Evolutionary conservation across 1,140 invertebrate species (phyloP).

Genomic region (Drosophila subobscura): DNA sequence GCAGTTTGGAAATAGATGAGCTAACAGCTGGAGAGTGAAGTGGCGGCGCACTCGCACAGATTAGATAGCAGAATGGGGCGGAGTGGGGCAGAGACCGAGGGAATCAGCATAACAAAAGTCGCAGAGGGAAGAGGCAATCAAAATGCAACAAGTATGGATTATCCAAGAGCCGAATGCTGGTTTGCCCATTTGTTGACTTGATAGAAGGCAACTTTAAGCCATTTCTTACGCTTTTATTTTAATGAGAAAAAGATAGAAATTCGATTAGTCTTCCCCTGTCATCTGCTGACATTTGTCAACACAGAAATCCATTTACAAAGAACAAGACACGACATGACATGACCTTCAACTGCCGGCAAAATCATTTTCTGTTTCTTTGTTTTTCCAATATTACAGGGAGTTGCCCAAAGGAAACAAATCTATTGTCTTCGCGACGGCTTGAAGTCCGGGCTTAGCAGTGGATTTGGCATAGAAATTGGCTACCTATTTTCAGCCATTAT

Average conservation of each 20-base stretch:
- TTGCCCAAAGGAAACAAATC: too few species aligned
- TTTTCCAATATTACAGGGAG: too few species aligned
- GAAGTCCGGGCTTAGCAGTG: too few species aligned
- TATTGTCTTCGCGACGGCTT: too few species aligned
- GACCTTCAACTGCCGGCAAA: too few species aligned
- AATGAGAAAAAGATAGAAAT: slow-evolving; percentile 2
- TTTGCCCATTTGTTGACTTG: slow-evolving; percentile 50
- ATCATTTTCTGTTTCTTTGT: too few species aligned
- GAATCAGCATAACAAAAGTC: slow-evolving; percentile 12
- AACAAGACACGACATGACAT: too few species aligned
- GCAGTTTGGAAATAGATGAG: slow-evolving; percentile 77
- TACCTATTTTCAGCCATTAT: too few species aligned
- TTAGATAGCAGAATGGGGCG: slow-evolving; percentile 67
- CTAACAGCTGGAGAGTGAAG: slow-evolving; percentile 76
- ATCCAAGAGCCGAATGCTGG: slow-evolving; percentile 35
- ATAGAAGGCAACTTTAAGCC: background rate
- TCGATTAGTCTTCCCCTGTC: too few species aligned
- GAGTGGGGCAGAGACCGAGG: background rate
- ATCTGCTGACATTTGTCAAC: too few species aligned
- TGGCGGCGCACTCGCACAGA: slow-evolving; percentile 65
- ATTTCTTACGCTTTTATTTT: background rate
- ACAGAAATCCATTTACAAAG: too few species aligned
- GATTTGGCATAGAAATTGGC: too few species aligned
- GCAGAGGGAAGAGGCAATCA: slow-evolving; percentile 39
- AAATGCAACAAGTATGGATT: slow-evolving; percentile 50